A percentile compares a stretch with the other conserved stretches of the same genome.
These are phyloP conservation scores for Gorsachius magnificus DNA, from an alignment of 2,797 vertebrate genomes.

Conservation along the genomic window DNA sequence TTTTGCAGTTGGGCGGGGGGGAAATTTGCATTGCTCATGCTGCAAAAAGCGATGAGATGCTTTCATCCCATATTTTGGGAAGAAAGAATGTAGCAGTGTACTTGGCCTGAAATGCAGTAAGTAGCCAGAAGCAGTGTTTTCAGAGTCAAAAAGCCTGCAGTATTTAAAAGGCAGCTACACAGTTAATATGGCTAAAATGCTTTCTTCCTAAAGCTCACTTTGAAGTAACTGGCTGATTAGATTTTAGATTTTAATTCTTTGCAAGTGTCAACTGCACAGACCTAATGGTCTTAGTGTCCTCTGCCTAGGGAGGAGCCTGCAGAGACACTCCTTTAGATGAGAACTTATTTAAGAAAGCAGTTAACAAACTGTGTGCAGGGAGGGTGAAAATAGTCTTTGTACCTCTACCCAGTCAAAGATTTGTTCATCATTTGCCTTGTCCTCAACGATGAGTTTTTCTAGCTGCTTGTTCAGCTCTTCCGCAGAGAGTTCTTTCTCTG, in stretches of 20 bases:
- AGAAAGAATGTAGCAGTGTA: background rate
- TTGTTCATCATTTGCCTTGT: slow-evolving; percentile 93
- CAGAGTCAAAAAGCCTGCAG: background rate
- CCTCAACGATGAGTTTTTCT: slow-evolving; percentile 92
- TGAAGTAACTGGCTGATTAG: background rate
- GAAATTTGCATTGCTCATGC: background rate
- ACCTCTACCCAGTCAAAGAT: slow-evolving; percentile 99
- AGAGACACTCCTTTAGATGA: background rate
- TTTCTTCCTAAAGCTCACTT: background rate
- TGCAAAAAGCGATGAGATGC: background rate
- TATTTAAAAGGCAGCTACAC: background rate
- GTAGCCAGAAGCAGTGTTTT: background rate
- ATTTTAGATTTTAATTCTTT: background rate
- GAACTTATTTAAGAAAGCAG: background rate
- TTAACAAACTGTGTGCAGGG: background rate
- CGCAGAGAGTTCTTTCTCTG: slow-evolving; percentile 81
- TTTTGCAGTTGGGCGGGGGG: background rate
- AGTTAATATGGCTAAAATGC: background rate
- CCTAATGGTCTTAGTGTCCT: background rate
- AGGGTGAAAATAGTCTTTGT: slow-evolving; percentile 53
- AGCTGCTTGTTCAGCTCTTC: slow-evolving; percentile 90
- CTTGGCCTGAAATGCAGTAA: accelerated
- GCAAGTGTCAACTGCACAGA: background rate
- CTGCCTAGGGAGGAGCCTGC: background rate
- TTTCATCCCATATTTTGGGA: background rate